Base-by-base conservation (phyloP, 2,888 invertebrate species). In the Loripinus fragilis region DNA sequence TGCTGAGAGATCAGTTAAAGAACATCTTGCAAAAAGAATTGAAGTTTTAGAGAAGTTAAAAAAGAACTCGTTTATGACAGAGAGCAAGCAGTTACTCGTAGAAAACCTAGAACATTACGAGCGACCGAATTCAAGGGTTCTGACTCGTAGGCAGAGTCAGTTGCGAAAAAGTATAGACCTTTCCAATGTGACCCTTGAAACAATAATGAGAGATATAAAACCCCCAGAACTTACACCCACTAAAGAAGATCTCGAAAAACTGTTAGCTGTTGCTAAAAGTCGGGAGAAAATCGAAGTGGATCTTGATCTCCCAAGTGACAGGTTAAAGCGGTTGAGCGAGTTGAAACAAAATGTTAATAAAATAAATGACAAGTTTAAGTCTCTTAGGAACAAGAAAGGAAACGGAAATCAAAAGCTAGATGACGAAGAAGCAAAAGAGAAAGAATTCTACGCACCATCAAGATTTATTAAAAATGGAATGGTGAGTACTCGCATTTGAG, bases 391-490 rank as follows among this genome's bases (percentile, higher is more conserved):
- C 12, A 80, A 68, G 33, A 78, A 60, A 55, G 83, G 76, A 71
- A 55, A 30, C n/a, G 80, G 66, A 52, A 71, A 45, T 10, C 72
- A 74, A 52, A 74, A 71, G 30, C 70, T 20, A 20, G 72, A 72
- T 23, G 70, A 60, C 5, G 73, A 78, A n/a, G 68, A 66, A 7
- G 38, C 33, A 23, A 74, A 85, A 38, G 81, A 80, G 10, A 68
- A 71, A 23, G 69, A 73, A 1, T 81, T 74, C 42, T 79, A 79
- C 52, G 80, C 77, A 52, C 84, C 86, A 3, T 84, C 88, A 8
- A 73, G 86, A 42, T 88, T 88, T 70, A 76, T 74, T 3, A 69
- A 76, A 30, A 76, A 69, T 30, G 87, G 88, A 45, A 83, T 86
- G 85, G 88, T 87, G 71, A 76, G 84, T 78, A 52, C n/a, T 8